Base-by-base conservation (phyloP, 35 echinoderm and acorn worm genomes). In the Apostichopus japonicus region DNA sequence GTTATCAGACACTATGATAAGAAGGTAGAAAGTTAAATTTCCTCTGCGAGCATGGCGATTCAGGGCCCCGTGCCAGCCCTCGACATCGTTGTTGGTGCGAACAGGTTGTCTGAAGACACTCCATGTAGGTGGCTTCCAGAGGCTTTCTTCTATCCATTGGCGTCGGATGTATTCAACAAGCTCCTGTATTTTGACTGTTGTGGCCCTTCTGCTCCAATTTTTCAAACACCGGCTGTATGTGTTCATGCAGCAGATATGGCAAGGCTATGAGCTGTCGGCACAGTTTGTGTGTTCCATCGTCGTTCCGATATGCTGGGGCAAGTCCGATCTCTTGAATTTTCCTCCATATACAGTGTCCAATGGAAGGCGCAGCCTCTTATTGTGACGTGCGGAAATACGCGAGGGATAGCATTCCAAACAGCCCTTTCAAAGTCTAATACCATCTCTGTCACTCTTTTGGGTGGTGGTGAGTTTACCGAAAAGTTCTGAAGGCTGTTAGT, bases 311-410 rank as follows among this genome's bases (percentile, higher is more conserved):
- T 57, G 92, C 87, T 15, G 79, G 75, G n/a, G 63, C 10, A 6
- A 94, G 56, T 10, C 90, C 94, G 8, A 87, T 24, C 61, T 95
- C 80, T 71, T 92, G 79, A 8, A 84, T 77, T 56, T 95, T 95
- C 65, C 90, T 77, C 81, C 79, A 95, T 2, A 95, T 54, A n/a
- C 52, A 54, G 94, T 5, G 24, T 56, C 90, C 80, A 92, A 55
- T 78, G 90, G 90, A 86, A 95, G 0, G 67, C 4, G n/a, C 81
- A 95, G 2, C 79, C 90, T 52, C 4, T 76, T 54, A 95, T 77
- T 5, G 92, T 22, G 13, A 95, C 83, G 65, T 87, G 21, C 8
- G 65, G 19, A 63, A 87, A 6, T 91, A 84, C 24, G 23, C 23
- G 87, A n/a, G n/a, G n/a, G n/a, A n/a, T n/a, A n/a, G n/a, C n/a